phyloP scores from a whole-genome alignment of 2,888 invertebrate species.

The Aleiodes testaceus region DNA sequence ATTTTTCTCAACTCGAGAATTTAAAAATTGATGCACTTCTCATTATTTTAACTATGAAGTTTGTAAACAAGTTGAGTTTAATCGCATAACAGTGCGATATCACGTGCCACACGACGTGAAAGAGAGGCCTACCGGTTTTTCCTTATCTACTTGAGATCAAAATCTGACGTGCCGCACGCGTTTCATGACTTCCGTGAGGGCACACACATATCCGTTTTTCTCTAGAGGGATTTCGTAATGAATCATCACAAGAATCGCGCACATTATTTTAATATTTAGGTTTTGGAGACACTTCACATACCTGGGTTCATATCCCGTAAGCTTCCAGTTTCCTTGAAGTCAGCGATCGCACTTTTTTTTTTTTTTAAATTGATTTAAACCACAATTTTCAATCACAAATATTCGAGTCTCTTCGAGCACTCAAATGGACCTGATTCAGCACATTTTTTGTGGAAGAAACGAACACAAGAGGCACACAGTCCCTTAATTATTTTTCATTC shows the following conservation, averaged over 20 bases:
- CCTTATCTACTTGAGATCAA: slow-evolving; percentile 65
- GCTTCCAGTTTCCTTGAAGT: slow-evolving; percentile 63
- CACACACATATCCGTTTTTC: slow-evolving; percentile 42
- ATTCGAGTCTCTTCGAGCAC: slow-evolving; percentile 21
- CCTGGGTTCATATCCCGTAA: slow-evolving; percentile 71
- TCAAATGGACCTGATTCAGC: slow-evolving; percentile 11
- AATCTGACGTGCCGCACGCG: slow-evolving; percentile 68
- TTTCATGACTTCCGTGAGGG: slow-evolving; percentile 59
- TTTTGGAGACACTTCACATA: slow-evolving; percentile 56
- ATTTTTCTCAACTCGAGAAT: background rate
- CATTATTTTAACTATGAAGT: slow-evolving; percentile 39
- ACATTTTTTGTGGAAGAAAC: slow-evolving; percentile 16
- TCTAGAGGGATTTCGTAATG: slow-evolving; percentile 2
- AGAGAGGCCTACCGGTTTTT: slow-evolving; percentile 60
- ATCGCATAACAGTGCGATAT: slow-evolving; percentile 52
- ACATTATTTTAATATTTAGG: slow-evolving; percentile 24
- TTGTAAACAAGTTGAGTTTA: slow-evolving; percentile 58
- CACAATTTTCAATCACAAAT: slow-evolving; percentile 44
- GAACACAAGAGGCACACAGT: slow-evolving; percentile 40
- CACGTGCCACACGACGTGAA: slow-evolving; percentile 45
- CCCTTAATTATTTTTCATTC: background rate
- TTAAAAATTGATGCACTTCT: no score
- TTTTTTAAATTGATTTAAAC: slow-evolving; percentile 29
- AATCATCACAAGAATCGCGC: background rate
- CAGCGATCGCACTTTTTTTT: slow-evolving; percentile 48